A percentile compares a stretch with the other conserved stretches of the same genome.
phyloP scores from a whole-genome alignment of 2,888 invertebrate genomes.

The Sinhomidia bicolor region DNA sequence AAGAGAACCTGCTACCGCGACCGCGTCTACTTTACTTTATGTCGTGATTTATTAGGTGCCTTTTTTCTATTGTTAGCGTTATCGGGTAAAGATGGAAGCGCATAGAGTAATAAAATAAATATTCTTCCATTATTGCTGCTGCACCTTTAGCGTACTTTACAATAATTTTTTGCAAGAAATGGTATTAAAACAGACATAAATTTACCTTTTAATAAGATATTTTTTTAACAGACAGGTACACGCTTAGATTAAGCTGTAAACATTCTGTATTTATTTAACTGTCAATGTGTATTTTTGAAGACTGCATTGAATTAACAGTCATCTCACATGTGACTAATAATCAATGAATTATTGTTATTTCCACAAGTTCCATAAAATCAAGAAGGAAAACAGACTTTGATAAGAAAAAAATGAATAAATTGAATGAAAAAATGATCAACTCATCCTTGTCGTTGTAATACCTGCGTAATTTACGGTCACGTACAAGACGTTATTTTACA shows the following conservation, averaged over 20 bases:
- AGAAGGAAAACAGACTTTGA: neutral
- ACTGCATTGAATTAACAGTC: too few species aligned
- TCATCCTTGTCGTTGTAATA: neutral
- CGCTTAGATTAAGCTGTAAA: too few species aligned
- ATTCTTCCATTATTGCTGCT: conserved; percentile 21
- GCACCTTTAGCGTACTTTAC: too few species aligned
- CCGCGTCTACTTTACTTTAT: neutral
- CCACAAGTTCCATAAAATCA: too few species aligned
- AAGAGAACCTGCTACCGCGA: conserved; percentile 8
- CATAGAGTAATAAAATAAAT: neutral
- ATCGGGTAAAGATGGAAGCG: neutral
- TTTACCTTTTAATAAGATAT: too few species aligned
- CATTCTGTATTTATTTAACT: too few species aligned
- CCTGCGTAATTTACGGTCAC: neutral
- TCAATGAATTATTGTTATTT: too few species aligned
- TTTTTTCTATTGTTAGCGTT: neutral
- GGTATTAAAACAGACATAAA: too few species aligned
- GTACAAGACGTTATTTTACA: neutral
- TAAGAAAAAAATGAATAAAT: neutral
- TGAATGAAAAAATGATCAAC: neutral
- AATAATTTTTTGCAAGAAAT: too few species aligned
- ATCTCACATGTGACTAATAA: too few species aligned
- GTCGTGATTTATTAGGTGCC: conserved; percentile 11
- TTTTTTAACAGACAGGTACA: too few species aligned
- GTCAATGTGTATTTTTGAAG: too few species aligned